Evolutionary conservation across 1,140 invertebrate genomes (phyloP), one percentile per base, ranked within the genome.

Genomic region (Lasioglossum albipes): DNA sequence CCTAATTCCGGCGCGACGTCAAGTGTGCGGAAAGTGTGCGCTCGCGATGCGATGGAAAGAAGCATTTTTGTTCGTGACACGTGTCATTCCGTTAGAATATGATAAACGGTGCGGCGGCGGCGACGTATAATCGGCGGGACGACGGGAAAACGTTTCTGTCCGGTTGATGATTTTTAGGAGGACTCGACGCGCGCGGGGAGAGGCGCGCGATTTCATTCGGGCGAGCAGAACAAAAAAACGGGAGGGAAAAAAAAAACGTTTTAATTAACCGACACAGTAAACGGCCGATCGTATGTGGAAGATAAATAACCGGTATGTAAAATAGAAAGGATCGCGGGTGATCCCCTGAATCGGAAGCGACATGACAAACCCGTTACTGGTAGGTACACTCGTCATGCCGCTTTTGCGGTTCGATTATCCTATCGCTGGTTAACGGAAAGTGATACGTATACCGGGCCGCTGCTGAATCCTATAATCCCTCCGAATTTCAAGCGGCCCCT

Each of bases 361-460:
- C 70, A 79, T 80, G 84, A 86, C 84, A 86, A 86, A 86, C 77
- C 74, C 81, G 81, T 79, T 82, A 80, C 73, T 36, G 77, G 22
- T 77, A 79, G 75, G 72, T 83, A 82, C 85, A 79, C 81, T 82
- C 75, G 80, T 85, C 84, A 82, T 86, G 72, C 75, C 66, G 84
- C 71, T 78, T 82, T 75, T 79, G 81, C 75, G 84, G 80, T 85
- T 86, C 80, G 84, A 86, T 85, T 82, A 86, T 67, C 68, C 68
- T 77, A 65, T 67, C 71, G 81, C 52, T 85, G 84, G 84, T 79
- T 83, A 85, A 82, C 74, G 81, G 69, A 78, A 86, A 85, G 75
- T 74, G 75, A 86, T 85, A 84, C 61, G 72, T 61, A 18, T 61
- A 18, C 71, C 62, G 7, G 52, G 22, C 62, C 42, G 64, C 52